Percentiles rank a stretch among this genome's conserved stretches.
These are phyloP conservation scores for Dallia pectoralis DNA, from an alignment of 2,797 vertebrate genomes.

Conservation along the genomic window DNA sequence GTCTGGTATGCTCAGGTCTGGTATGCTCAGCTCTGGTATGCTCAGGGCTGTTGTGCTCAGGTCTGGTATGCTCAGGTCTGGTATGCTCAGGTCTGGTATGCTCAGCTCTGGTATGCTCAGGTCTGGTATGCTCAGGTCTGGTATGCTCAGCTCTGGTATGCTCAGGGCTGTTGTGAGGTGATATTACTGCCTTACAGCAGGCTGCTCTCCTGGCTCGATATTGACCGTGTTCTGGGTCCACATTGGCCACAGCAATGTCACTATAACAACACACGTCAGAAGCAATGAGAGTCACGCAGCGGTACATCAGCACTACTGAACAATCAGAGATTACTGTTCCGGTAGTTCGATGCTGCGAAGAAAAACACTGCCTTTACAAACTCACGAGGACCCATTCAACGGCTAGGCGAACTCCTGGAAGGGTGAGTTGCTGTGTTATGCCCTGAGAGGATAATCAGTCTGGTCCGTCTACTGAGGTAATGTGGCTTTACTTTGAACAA, in stretches of 20 bases:
- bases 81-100: too few relatives aligned
- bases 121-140: too few relatives aligned
- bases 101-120: too few relatives aligned
- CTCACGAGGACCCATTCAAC: not conserved
- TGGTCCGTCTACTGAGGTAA: not conserved
- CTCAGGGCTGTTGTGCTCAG: too few relatives aligned
- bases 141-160: too few relatives aligned
- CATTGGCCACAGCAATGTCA: not conserved
- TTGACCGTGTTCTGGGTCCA: not conserved
- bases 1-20: too few relatives aligned
- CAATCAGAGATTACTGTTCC: slow-evolving; percentile 7
- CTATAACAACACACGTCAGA: slow-evolving; percentile 9
- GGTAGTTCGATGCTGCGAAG: not conserved
- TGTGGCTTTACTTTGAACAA: not conserved
- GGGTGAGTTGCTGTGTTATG: not conserved
- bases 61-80: too few relatives aligned
- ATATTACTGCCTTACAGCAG: not conserved
- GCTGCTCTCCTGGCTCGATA: slow-evolving; percentile 1
- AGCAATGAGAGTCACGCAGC: not conserved
- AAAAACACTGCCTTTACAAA: slow-evolving; percentile 7
- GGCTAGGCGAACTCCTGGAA: not conserved
- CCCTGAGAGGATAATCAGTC: not conserved
- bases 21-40: too few relatives aligned
- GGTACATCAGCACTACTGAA: slow-evolving; percentile 11
- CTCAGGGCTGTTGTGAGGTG: not conserved